phyloP scores from a whole-genome alignment of 2,113 vertebrate species.

The Anas platyrhynchos region DNA sequence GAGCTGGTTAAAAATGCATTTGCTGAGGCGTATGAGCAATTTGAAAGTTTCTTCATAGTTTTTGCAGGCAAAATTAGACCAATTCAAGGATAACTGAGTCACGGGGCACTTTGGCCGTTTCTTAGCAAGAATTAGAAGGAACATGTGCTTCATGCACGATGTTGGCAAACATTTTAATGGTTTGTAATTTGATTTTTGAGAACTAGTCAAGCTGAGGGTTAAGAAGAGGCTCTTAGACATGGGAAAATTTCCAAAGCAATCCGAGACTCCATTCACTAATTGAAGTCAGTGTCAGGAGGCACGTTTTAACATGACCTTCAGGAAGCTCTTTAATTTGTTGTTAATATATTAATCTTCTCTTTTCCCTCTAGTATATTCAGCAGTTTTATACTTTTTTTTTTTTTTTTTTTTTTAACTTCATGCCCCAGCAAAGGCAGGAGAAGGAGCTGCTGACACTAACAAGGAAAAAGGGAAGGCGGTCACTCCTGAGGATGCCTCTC shows the following conservation, averaged over 20 bases:
- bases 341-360: neutral
- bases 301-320: conserved; percentile 18
- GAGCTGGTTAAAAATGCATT: neutral
- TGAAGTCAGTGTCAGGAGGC: neutral
- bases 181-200: conserved; percentile 13
- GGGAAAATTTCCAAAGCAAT: conserved; percentile 23
- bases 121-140: neutral
- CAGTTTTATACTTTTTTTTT: neutral
- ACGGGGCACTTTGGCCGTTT: neutral
- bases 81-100: neutral
- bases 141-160: neutral
- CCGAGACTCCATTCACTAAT: neutral
- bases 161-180: neutral
- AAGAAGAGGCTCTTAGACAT: neutral
- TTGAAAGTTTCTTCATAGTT: neutral
- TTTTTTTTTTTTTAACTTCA: neutral
- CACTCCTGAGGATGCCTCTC: neutral
- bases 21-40: accelerated
- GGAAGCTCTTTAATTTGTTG: conserved; percentile 36
- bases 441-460: neutral
- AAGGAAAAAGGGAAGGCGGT: neutral
- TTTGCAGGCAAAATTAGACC: conserved; percentile 9
- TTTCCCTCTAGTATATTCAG: neutral
- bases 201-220: neutral
- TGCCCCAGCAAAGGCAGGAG: neutral